Percentiles rank a stretch among this genome's conserved stretches.
These are phyloP conservation scores for Liparis tanakae DNA, from an alignment of 2,797 vertebrate genomes.

Conservation along the genomic window DNA sequence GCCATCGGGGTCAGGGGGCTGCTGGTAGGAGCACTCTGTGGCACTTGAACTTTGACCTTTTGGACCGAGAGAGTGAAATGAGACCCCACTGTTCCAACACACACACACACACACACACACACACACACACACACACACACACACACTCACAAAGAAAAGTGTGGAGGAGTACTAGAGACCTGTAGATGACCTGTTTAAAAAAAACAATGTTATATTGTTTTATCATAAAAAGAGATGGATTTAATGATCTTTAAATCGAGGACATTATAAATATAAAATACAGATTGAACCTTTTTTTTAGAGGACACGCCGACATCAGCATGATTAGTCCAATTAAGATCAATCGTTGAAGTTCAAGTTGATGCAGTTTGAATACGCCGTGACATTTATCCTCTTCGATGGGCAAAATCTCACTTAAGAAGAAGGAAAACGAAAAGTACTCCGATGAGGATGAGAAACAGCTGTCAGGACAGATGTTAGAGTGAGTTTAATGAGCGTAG, in stretches of 20 bases:
- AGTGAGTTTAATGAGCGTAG: not conserved
- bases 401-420: not conserved
- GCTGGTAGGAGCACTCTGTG: not conserved
- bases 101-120: not conserved
- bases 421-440: not conserved
- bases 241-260: not conserved
- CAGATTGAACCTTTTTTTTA: not conserved
- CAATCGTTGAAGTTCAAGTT: not conserved
- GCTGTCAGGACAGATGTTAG: not conserved
- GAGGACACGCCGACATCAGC: not conserved
- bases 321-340: not conserved
- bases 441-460: not conserved
- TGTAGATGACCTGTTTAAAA: not conserved
- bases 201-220: not conserved
- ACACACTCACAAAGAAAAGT: not conserved
- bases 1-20: slow-evolving; percentile 38
- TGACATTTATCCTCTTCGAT: not conserved
- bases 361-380: not conserved
- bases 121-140: not conserved
- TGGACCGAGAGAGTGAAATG: slow-evolving; percentile 3
- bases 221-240: not conserved
- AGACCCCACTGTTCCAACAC: slow-evolving; percentile 36
- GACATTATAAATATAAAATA: not conserved
- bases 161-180: not conserved
- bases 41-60: slow-evolving; percentile 52